These are phyloP conservation scores for Anarrhichthys ocellatus DNA, from an alignment of 2,113 vertebrate species.

Conservation along the genomic window DNA sequence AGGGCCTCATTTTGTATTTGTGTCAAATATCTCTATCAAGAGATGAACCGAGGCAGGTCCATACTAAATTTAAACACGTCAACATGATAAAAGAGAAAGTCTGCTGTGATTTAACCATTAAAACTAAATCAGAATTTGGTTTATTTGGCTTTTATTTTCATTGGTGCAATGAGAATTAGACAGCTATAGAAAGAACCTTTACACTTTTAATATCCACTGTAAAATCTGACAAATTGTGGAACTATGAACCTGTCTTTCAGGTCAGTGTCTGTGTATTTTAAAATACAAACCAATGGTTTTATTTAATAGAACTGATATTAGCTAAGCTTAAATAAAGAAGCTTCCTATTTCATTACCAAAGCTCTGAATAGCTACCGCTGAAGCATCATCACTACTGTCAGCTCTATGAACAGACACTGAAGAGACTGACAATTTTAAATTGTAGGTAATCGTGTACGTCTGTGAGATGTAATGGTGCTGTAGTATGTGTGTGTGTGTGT, in stretches of 20 bases:
- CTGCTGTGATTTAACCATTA: not conserved
- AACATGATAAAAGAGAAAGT: constrained; percentile 2
- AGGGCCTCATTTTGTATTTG: constrained; percentile 5
- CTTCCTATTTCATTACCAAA: constrained; percentile 15
- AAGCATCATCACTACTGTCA: constrained; percentile 12
- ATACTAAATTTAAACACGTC: constrained; percentile 8
- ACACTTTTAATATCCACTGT: constrained; percentile 12
- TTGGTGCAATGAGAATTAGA: not conserved
- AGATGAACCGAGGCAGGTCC: not conserved
- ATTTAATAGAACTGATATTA: constrained; percentile 12
- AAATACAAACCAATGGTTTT: not conserved
- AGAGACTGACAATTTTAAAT: constrained; percentile 3
- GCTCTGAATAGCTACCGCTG: constrained; percentile 23
- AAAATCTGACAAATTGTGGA: constrained; percentile 38
- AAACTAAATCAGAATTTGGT: constrained; percentile 10
- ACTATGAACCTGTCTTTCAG: constrained; percentile 28
- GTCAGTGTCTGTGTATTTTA: constrained; percentile 33
- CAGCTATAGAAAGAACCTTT: not conserved
- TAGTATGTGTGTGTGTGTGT: not conserved
- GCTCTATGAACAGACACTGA: constrained; percentile 11
- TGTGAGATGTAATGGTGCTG: not conserved
- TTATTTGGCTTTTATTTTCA: not conserved
- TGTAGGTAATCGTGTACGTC: constrained; percentile 19
- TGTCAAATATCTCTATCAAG: not conserved
- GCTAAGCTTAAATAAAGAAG: constrained; percentile 15